phyloP scores from a whole-genome alignment of 2,888 invertebrate genomes.

The Rotaria sp. region DNA sequence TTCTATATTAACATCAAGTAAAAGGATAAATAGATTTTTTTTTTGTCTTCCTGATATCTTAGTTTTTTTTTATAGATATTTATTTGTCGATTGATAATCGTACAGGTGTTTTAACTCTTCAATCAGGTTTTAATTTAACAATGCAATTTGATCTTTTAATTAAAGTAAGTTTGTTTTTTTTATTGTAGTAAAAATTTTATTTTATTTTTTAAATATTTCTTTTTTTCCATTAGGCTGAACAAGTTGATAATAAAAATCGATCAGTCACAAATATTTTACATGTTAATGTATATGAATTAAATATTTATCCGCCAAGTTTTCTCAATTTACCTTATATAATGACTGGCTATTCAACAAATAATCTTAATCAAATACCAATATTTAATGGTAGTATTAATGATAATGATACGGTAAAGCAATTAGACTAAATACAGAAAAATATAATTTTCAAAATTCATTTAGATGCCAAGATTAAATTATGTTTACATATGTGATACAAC shows the following conservation, averaged over 20 bases:
- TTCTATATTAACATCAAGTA: background rate
- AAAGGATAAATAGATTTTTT: background rate
- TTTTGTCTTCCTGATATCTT: background rate
- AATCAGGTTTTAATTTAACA: background rate
- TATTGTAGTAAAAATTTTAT: no score
- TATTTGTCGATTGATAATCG: background rate
- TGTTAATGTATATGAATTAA: background rate
- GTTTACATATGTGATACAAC: background rate
- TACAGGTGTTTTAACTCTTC: background rate
- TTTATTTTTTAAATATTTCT: no score
- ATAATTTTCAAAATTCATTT: background rate
- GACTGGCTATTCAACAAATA: background rate
- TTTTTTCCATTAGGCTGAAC: background rate
- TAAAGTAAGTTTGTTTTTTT: background rate
- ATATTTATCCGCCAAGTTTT: background rate
- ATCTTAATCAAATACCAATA: background rate
- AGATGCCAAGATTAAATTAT: background rate
- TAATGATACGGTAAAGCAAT: background rate
- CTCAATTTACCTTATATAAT: background rate
- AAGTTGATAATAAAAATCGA: background rate
- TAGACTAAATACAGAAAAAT: background rate
- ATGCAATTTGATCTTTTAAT: background rate
- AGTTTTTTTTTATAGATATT: background rate
- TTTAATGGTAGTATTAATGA: background rate
- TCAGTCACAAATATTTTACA: background rate